These are phyloP conservation scores for Edolisoma coerulescens DNA, from an alignment of 2,113 vertebrate species.

Conservation along the genomic window DNA sequence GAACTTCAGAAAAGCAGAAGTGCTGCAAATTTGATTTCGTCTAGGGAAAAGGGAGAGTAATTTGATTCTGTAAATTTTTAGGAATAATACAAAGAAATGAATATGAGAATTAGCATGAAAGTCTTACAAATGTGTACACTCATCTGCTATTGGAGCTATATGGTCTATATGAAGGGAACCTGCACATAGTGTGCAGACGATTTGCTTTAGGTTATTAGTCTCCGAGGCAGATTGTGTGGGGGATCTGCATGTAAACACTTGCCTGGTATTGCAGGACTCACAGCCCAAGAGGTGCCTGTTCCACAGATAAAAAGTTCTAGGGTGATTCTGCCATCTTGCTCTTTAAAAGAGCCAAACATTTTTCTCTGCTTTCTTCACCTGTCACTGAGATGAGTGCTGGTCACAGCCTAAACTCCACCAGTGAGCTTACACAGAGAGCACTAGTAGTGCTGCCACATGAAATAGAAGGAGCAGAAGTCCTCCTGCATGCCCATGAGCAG, in stretches of 20 bases:
- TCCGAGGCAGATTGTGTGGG: neutral
- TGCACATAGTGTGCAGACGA: neutral
- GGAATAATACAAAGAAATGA: neutral
- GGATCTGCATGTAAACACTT: neutral
- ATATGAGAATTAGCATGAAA: neutral
- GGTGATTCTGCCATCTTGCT: neutral
- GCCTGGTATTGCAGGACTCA: neutral
- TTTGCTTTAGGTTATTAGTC: neutral
- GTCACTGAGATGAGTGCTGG: neutral
- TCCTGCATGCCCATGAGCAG: neutral
- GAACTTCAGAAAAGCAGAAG: neutral
- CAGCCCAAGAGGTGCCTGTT: neutral
- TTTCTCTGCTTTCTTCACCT: neutral
- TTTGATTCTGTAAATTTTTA: neutral
- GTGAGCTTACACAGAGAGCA: neutral
- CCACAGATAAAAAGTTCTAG: neutral
- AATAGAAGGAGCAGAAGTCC: neutral
- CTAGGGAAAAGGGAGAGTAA: neutral
- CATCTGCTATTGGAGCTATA: neutral
- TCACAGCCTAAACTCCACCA: neutral
- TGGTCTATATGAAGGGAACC: neutral
- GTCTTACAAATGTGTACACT: neutral
- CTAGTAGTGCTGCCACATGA: accelerated
- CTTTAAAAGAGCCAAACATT: neutral
- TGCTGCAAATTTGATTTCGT: neutral